Conservation (phyloP, 2,113 vertebrate genomes). For the Lonchura striata region DNA sequence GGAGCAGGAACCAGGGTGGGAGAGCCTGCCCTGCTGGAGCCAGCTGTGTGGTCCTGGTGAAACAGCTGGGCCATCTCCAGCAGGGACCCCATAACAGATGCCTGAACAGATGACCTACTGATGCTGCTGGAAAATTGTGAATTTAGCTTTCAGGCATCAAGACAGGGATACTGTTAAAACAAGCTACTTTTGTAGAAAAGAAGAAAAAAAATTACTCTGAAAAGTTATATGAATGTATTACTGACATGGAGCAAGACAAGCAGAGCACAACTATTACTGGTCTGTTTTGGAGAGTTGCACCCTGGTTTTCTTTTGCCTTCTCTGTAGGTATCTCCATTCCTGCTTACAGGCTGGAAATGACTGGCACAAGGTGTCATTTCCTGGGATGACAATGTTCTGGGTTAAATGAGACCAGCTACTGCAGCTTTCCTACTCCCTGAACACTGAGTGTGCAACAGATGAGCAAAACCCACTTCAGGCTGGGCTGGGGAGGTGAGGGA, state of each 20-base stretch:
- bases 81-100: background rate
- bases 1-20: background rate
- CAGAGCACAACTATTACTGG: background rate
- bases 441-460: background rate
- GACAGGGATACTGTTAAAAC: background rate
- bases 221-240: background rate
- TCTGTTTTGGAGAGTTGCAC: background rate
- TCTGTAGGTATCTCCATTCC: background rate
- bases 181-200: background rate
- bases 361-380: background rate
- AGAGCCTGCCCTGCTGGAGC: background rate
- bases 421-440: background rate
- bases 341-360: background rate
- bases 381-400: background rate
- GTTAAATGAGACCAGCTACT: slow-evolving; percentile 15
- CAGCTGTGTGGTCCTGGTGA: background rate
- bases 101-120: background rate
- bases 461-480: background rate
- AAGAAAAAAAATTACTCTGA: background rate
- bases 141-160: background rate
- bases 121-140: background rate
- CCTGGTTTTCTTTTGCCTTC: background rate
- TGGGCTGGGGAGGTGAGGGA: background rate
- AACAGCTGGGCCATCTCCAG: background rate
- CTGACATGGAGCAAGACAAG: background rate